Evolutionary conservation across 2,888 invertebrate species (phyloP).

Genomic region (Dyspetes luteomarginatus): DNA sequence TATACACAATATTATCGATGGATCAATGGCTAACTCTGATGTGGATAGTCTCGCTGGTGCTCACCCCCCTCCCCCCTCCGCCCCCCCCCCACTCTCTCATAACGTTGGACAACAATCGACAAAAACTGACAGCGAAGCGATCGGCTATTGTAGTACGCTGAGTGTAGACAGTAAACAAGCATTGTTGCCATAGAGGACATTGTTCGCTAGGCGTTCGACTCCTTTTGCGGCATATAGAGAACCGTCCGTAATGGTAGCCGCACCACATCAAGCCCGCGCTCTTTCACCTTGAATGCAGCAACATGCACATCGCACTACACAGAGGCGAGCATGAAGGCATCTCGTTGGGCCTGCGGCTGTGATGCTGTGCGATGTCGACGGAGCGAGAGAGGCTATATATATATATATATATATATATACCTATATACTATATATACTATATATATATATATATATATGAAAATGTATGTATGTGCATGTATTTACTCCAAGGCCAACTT

Average conservation of each 20-base stretch:
- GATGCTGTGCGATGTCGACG: background rate
- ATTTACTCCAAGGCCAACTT: conserved; percentile 49
- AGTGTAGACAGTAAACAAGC: conserved; percentile 82
- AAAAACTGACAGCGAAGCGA: conserved; percentile 81
- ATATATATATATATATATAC: background rate
- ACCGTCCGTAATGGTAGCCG: conserved; percentile 40
- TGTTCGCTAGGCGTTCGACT: conserved; percentile 77
- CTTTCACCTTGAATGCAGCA: conserved; percentile 44
- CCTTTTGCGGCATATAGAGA: conserved; percentile 71
- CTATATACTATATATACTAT: background rate
- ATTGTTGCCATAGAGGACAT: conserved; percentile 76
- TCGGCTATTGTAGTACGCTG: conserved; percentile 76
- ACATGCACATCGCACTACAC: conserved; percentile 22
- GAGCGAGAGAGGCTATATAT: conserved; percentile 13
- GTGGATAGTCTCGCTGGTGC: too few relatives aligned
- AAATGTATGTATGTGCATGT: background rate
- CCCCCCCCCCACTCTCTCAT: conserved; percentile 62
- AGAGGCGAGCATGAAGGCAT: conserved; percentile 14
- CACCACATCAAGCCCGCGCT: conserved; percentile 50
- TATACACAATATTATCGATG: too few relatives aligned
- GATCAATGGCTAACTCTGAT: too few relatives aligned
- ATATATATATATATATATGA: background rate
- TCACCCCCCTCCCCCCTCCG: too few relatives aligned
- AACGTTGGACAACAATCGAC: conserved; percentile 76
- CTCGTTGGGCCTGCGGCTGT: conserved; percentile 32